Evolutionary conservation across 2,888 invertebrate genomes (phyloP), one percentile per base, ranked within the genome.

Genomic region (Lucinisca nassula): DNA sequence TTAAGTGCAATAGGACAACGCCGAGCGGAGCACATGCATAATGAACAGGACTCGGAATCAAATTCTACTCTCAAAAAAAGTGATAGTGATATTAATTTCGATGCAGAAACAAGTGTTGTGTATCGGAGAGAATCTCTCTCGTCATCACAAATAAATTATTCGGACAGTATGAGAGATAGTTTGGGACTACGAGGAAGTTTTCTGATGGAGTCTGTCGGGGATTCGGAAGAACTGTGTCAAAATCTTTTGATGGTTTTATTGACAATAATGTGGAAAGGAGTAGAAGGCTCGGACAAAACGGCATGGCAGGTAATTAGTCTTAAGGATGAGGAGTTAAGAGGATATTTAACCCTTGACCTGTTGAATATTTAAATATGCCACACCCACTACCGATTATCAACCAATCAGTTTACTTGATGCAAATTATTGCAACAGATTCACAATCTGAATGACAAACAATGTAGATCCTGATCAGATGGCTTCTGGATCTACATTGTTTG

Each of bases 281-380:
- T 97, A 30, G 96, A 97, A 79, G 97, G 97, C 73, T 97, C 97
- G 35, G 96, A 97, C 91, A 96, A 96, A 35, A 96, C 97, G 21
- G 97, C 97, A 45, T 97, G 97, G 97, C 97, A 97, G 96, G 97
- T 97, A 92, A n/a, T n/a, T n/a, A n/a, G n/a, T n/a, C n/a, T n/a
- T n/a, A n/a, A n/a, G n/a, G n/a, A n/a, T n/a, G n/a, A n/a, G n/a
- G n/a, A n/a, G n/a, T n/a, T n/a, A n/a, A n/a, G n/a, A n/a, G n/a
- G n/a, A n/a, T n/a, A n/a, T n/a, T n/a, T n/a, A n/a, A n/a, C n/a
- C n/a, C n/a, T n/a, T n/a, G n/a, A n/a, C n/a, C n/a, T n/a, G n/a
- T n/a, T n/a, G n/a, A n/a, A n/a, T n/a, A n/a, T n/a, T n/a, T n/a
- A n/a, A n/a, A n/a, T n/a, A n/a, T n/a, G n/a, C n/a, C n/a, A n/a